These are phyloP conservation scores for Coracias cyanogaster DNA, from an alignment of 2,797 vertebrate genomes.

Conservation along the genomic window DNA sequence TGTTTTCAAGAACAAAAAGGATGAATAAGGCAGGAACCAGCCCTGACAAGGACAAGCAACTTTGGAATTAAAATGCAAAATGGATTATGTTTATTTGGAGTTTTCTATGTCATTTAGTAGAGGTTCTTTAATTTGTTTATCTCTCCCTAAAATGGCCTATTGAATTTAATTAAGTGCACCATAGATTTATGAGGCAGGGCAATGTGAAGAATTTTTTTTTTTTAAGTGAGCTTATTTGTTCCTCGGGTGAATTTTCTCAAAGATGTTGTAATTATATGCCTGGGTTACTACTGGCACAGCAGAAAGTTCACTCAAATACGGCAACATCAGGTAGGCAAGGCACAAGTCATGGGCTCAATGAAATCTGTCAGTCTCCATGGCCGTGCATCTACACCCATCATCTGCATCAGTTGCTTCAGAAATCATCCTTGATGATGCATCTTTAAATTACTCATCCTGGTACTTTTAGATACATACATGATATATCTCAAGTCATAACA, in stretches of 20 bases:
- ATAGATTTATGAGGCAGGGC: constrained; percentile 55
- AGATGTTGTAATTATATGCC: constrained; percentile 55
- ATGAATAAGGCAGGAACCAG: neutral
- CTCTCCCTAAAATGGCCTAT: constrained; percentile 45
- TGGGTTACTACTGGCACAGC: constrained; percentile 42
- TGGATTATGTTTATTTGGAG: constrained; percentile 51
- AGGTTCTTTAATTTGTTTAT: constrained; percentile 64
- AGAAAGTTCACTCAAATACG: constrained; percentile 27
- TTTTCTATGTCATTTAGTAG: constrained; percentile 41
- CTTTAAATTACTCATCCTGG: neutral
- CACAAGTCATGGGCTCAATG: neutral
- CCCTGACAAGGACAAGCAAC: neutral
- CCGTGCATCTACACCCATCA: neutral
- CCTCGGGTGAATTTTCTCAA: constrained; percentile 22
- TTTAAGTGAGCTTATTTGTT: constrained; percentile 47
- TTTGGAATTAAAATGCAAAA: constrained; percentile 55
- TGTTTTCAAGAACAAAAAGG: neutral
- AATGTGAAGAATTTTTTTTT: constrained; percentile 25
- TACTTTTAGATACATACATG: neutral
- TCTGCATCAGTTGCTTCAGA: neutral
- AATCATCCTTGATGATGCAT: neutral
- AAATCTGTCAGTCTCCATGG: neutral
- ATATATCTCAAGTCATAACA: neutral
- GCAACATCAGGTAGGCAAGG: neutral
- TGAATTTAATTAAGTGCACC: constrained; percentile 68